phyloP scores from a whole-genome alignment of 2,113 vertebrate species.

The Pteropus alecto region DNA sequence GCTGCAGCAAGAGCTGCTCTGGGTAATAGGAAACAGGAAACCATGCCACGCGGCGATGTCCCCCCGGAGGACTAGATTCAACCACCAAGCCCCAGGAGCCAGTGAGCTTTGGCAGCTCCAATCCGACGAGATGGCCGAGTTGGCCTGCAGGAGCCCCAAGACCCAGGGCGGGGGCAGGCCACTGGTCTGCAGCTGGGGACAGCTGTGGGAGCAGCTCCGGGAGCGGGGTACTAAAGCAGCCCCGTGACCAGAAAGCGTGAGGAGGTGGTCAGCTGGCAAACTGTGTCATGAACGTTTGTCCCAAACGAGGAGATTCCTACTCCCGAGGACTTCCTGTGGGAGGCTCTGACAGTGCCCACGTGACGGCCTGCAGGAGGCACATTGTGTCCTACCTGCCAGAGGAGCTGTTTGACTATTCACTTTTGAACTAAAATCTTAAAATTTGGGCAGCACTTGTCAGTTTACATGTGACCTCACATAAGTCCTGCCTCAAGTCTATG shows the following conservation, averaged over 20 bases:
- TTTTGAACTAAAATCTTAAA: neutral
- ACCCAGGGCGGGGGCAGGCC: accelerated
- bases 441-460: neutral
- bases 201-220: neutral
- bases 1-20: neutral
- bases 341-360: neutral
- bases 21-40: neutral
- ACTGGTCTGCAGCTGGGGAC: too few relatives aligned
- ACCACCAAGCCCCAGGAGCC: neutral
- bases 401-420: neutral
- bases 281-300: neutral
- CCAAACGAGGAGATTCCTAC: neutral
- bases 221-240: neutral
- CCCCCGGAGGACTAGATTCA: neutral
- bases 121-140: accelerated
- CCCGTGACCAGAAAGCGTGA: neutral
- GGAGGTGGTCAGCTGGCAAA: neutral
- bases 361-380: neutral
- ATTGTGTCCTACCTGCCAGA: accelerated
- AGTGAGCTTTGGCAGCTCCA: neutral
- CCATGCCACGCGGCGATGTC: accelerated
- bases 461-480: accelerated
- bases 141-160: neutral
- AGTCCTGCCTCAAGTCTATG: neutral
- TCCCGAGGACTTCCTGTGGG: neutral